Evolutionary conservation across 2,113 vertebrate species (phyloP).

Genomic region (Charina bottae): DNA sequence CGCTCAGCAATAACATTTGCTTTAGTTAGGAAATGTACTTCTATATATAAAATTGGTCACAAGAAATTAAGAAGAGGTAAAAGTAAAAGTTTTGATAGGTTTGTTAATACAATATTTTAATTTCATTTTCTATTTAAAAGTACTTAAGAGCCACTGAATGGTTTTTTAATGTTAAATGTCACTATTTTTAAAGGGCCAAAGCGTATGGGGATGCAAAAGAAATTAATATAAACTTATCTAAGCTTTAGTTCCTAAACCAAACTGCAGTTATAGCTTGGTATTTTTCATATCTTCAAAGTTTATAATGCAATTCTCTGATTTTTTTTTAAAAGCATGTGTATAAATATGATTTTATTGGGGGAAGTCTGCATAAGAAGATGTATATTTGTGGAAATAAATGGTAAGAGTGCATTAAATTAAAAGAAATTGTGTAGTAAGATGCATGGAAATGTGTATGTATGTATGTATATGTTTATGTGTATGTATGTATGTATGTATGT

Average conservation of each 20-base stretch:
- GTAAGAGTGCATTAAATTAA: neutral
- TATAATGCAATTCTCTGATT: neutral
- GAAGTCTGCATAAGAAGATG: neutral
- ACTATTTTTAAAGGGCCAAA: neutral
- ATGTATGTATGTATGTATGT: too few species aligned
- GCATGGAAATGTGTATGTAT: neutral
- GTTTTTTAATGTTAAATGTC: neutral
- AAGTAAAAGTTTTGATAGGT: neutral
- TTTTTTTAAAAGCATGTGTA: neutral
- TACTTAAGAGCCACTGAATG: neutral
- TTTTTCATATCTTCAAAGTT: neutral
- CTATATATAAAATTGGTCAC: too few species aligned
- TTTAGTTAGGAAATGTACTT: rapidly evolving
- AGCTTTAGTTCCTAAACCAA: neutral
- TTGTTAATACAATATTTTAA: neutral
- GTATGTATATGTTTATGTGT: too few species aligned
- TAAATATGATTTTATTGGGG: neutral
- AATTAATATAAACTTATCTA: neutral
- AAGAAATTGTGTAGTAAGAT: neutral
- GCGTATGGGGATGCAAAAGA: neutral
- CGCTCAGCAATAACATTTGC: rapidly evolving
- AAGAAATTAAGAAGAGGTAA: neutral
- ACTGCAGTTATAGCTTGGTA: neutral
- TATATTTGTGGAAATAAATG: neutral
- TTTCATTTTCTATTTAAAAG: neutral